phyloP scores from a whole-genome alignment of 2,113 vertebrate genomes.

The Antechinus flavipes region DNA sequence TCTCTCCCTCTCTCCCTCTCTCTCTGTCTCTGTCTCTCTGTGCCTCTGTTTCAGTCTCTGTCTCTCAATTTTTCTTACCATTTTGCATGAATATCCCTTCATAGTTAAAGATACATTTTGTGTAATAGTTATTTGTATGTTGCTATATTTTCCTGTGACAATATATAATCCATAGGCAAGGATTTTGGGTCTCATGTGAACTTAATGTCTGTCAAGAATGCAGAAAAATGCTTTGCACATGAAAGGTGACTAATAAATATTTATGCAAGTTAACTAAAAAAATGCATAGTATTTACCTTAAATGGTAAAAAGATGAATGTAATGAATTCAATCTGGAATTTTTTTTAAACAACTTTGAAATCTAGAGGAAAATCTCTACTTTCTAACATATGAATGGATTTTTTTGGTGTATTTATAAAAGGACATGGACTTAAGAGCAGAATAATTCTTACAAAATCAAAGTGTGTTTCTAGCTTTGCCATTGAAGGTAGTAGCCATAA shows the following conservation, averaged over 20 bases:
- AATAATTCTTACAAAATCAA: neutral
- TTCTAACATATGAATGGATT: neutral
- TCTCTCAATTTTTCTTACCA: too few species aligned
- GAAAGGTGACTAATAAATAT: neutral
- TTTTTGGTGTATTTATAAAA: too few species aligned
- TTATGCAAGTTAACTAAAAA: too few species aligned
- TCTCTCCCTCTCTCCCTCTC: too few species aligned
- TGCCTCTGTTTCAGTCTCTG: too few species aligned
- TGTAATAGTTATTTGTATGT: neutral
- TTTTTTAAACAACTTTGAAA: neutral
- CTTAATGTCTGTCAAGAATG: too few species aligned
- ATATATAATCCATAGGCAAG: neutral
- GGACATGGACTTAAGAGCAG: neutral
- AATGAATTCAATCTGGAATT: neutral
- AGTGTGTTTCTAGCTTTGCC: neutral
- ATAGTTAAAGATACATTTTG: neutral
- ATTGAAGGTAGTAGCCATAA: neutral
- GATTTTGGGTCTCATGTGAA: too few species aligned
- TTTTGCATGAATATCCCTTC: too few species aligned
- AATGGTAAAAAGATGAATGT: neutral
- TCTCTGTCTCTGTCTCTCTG: too few species aligned
- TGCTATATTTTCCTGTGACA: neutral
- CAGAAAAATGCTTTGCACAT: neutral
- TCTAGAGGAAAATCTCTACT: neutral
- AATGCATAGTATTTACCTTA: neutral